Base-by-base conservation (phyloP, 2,888 invertebrate species). In the Crepidodera aurea region DNA sequence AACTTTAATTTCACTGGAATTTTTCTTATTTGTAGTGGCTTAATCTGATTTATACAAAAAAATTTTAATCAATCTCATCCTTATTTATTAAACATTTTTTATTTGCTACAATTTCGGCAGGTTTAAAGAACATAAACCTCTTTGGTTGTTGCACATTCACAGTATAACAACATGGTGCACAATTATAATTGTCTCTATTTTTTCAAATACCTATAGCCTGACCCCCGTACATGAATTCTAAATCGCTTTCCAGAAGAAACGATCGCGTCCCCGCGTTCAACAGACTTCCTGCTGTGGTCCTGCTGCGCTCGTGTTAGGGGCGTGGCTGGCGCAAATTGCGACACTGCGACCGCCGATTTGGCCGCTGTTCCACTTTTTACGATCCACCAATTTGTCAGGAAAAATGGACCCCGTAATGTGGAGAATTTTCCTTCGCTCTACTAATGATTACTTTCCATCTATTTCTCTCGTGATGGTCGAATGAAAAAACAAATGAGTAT, bases 351-450 rank as follows among this genome's bases (percentile, higher is more conserved):
- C 78, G 75, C 69, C 73, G 72, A 75, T 77, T 74, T 73, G 68
- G 70, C 73, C 72, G 72, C 71, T 72, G 73, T 73, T 74, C 70
- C 73, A 71, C 75, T 79, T 80, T 80, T 79, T 80, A 80, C 78
- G 78, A 78, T 77, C 78, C 78, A 74, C 78, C 80, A 80, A 80
- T 80, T 80, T 80, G 74, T 72, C 70, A 67, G 68, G 77, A 77
- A 77, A 79, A 78, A 76, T 76, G 75, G 73, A 76, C 70, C 71
- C 65, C 68, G 74, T 74, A 74, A 74, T 71, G 70, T 27, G 57
- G 62, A n/a, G n/a, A 65, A 53, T 70, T 70, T 71, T 70, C 66
- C 69, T 65, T 62, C 51, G 63, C 68, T 62, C 61, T 67, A 58
- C 68, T 69, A 67, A 62, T 67, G 66, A 71, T 70, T 70, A 63